A percentile compares a stretch with the other conserved stretches of the same genome.
phyloP scores from a whole-genome alignment of 2,797 vertebrate genomes.

The Melanotaenia pygmaea region DNA sequence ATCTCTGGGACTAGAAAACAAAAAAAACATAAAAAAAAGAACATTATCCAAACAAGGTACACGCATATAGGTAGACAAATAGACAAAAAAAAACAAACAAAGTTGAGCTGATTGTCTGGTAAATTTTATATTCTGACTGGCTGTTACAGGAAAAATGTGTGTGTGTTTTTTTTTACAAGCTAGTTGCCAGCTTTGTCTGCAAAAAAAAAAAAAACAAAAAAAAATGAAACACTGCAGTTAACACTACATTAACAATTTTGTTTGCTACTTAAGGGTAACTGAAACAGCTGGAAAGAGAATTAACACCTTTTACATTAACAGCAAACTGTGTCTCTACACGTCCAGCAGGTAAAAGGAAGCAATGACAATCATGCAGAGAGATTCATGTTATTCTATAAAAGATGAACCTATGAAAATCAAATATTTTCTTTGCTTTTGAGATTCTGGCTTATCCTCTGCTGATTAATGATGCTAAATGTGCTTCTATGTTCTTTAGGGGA shows the following conservation, averaged over 20 bases:
- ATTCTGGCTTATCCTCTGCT: background rate
- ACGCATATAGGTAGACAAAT: background rate
- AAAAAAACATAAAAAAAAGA: background rate
- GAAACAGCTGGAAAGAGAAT: background rate
- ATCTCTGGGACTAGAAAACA: constrained; percentile 86
- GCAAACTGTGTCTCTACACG: background rate
- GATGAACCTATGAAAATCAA: background rate
- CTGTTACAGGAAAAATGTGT: background rate
- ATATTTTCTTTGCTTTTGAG: background rate
- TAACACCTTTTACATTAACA: background rate
- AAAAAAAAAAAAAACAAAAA: background rate
- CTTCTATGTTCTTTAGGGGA: too few species aligned
- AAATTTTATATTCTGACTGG: background rate
- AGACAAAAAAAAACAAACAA: background rate
- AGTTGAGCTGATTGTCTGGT: constrained; percentile 4
- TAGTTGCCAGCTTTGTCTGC: background rate
- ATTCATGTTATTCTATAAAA: background rate
- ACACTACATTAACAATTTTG: constrained; percentile 2
- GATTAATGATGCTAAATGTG: background rate
- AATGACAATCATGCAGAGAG: background rate
- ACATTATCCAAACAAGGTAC: background rate
- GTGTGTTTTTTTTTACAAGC: background rate
- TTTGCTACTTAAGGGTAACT: background rate
- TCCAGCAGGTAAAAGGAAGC: background rate
- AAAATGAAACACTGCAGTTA: background rate